These are phyloP conservation scores for Esox niger DNA, from an alignment of 2,113 vertebrate genomes.

Conservation along the genomic window DNA sequence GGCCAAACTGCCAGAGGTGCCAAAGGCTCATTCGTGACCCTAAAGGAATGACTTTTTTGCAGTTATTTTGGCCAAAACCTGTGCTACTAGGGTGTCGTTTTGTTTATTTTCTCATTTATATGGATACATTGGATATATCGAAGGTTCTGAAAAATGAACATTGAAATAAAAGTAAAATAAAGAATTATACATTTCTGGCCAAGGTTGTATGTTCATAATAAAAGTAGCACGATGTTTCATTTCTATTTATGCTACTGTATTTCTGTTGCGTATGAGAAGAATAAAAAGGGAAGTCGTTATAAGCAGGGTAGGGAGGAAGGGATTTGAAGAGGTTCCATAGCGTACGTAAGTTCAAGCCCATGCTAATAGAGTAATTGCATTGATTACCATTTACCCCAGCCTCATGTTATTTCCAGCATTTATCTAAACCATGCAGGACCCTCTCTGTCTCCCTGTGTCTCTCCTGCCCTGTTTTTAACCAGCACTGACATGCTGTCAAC, in stretches of 20 bases:
- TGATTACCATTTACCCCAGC: constrained; percentile 78
- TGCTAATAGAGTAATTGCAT: constrained; percentile 79
- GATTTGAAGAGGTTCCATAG: constrained; percentile 12
- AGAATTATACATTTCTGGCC: too few relatives aligned
- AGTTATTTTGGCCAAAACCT: too few relatives aligned
- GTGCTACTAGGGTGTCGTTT: too few relatives aligned
- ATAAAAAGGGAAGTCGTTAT: background rate
- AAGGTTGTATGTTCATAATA: too few relatives aligned
- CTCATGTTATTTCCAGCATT: constrained; percentile 80
- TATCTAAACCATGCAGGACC: constrained; percentile 66
- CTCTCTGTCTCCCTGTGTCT: constrained; percentile 46
- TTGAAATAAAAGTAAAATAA: too few relatives aligned
- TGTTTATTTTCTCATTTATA: too few relatives aligned
- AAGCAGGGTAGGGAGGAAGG: constrained; percentile 4
- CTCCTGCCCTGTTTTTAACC: constrained; percentile 50
- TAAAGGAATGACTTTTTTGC: too few relatives aligned
- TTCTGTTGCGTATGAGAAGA: constrained; percentile 1
- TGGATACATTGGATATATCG: too few relatives aligned
- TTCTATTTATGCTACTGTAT: background rate
- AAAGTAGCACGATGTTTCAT: background rate
- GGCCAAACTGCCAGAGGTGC: too few relatives aligned
- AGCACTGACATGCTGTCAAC: too few relatives aligned
- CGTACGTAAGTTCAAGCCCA: constrained; percentile 64
- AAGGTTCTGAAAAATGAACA: too few relatives aligned
- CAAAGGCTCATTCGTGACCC: too few relatives aligned